phyloP scores from a whole-genome alignment of 2,797 vertebrate genomes.

The Gallinago stenura region DNA sequence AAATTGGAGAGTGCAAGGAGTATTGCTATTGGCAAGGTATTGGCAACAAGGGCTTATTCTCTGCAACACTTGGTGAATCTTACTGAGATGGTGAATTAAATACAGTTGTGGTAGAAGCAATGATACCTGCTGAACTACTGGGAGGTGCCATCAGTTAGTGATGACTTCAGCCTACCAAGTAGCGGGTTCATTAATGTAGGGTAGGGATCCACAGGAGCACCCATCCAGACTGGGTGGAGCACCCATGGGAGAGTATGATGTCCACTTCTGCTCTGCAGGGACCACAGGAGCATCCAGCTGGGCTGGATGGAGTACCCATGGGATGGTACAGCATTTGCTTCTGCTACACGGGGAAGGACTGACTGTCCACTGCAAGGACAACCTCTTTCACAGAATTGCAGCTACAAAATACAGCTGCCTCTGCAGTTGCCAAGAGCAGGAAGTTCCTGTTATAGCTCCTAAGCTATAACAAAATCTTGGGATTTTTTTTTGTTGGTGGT shows the following conservation, averaged over 20 bases:
- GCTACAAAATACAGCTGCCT: not conserved
- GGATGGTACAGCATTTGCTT: fast-evolving
- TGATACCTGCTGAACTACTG: no score
- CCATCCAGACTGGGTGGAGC: fast-evolving
- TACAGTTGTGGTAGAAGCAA: not conserved
- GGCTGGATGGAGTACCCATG: not conserved
- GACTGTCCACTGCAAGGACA: not conserved
- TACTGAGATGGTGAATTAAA: not conserved
- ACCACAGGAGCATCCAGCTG: fast-evolving
- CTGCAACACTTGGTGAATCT: fast-evolving
- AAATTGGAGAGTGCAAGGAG: not conserved
- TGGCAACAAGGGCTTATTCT: not conserved
- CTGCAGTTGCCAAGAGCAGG: not conserved
- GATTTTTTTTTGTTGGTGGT: fast-evolving
- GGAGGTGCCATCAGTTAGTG: not conserved
- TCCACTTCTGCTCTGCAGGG: no score
- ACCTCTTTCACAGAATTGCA: not conserved
- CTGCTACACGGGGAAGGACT: fast-evolving
- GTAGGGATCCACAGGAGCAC: fast-evolving
- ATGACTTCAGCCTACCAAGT: fast-evolving
- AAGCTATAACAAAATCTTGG: not conserved
- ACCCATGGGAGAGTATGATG: fast-evolving
- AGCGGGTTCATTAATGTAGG: fast-evolving
- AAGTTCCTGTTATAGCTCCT: not conserved
- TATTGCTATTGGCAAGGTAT: no score